Evolutionary conservation across 2,888 invertebrate species (phyloP), one percentile per base, ranked within the genome.

Genomic region (Campoplex capitator): DNA sequence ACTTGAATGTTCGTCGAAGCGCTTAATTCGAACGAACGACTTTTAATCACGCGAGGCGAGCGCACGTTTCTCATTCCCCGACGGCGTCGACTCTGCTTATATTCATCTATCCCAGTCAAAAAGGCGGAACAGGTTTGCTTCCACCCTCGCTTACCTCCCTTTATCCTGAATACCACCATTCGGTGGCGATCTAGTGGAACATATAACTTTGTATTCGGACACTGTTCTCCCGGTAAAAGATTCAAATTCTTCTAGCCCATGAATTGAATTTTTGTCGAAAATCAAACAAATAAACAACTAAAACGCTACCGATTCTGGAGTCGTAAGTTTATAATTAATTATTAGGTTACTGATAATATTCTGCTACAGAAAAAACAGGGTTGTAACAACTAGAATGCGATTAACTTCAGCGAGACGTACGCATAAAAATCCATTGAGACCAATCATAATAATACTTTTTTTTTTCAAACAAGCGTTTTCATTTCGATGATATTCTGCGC

Each of bases 41-140:
- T 88, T 85, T 84, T 90, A 90, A 89, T 90, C 87, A 85, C 84
- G 85, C 78, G 83, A 88, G 78, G 75, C 85, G 62, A 48, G 70
- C 82, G 45, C 77, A 56, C 79, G 51, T 77, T 76, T 65, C 84
- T 79, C 88, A 45, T 84, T 70, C 76, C 48, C 62, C 75, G 68
- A 51, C 73, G 45, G 70, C 82, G 58, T 87, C 73, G 77, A 78
- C 83, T 85, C 84, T 54, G 75, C 74, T 87, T 83, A 67, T 77
- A 84, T 83, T 84, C 86, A 80, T 88, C 81, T 83, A 80, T 81
- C 18, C 38, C 48, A 45, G 58, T 51, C 82, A 70, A 68, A 75
- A 70, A 51, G 65, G 58, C 73, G 74, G 54, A 83, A 54, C 56
- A 76, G 80, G 79, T 79, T 75, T 45, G 74, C 83, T 77, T 73